A percentile compares a stretch with the other conserved stretches of the same genome.
phyloP scores from a whole-genome alignment of 2,113 vertebrate species.

The Promerops cafer region DNA sequence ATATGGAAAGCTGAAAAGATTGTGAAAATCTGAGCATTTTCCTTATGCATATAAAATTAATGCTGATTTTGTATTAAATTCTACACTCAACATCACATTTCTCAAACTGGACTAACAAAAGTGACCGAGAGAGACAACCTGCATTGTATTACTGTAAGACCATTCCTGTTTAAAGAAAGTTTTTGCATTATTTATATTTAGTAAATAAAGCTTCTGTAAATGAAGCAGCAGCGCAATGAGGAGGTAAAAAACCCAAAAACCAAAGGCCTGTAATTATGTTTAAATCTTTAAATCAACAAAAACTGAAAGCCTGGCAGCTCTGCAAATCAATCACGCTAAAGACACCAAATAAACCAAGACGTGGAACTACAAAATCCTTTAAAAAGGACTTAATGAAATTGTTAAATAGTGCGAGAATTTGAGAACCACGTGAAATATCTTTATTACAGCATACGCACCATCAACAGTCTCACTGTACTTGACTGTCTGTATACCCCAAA shows the following conservation, averaged over 20 bases:
- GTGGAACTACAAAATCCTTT: constrained; percentile 27
- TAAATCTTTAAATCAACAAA: constrained; percentile 51
- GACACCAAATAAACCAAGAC: constrained; percentile 48
- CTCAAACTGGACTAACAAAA: constrained; percentile 36
- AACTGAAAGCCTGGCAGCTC: constrained; percentile 56
- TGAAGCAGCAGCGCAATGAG: constrained; percentile 2
- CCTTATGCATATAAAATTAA: background rate
- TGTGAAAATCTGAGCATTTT: background rate
- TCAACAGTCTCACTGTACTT: background rate
- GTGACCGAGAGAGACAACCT: constrained; percentile 30
- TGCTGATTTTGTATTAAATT: background rate
- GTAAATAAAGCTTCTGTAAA: constrained; percentile 43
- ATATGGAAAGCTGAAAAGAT: background rate
- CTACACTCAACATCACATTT: constrained; percentile 28
- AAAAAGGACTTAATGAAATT: constrained; percentile 25
- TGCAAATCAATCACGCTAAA: constrained; percentile 54
- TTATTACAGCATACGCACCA: background rate
- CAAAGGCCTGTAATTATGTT: constrained; percentile 1
- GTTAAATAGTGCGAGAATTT: constrained; percentile 31
- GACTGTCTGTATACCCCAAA: constrained; percentile 15
- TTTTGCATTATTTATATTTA: constrained; percentile 45
- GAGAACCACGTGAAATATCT: background rate
- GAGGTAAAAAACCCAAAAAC: background rate
- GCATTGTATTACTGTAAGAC: background rate
- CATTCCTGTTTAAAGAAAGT: constrained; percentile 29